These are phyloP conservation scores for Alethe castanea DNA, from an alignment of 2,113 vertebrate species.

Conservation along the genomic window DNA sequence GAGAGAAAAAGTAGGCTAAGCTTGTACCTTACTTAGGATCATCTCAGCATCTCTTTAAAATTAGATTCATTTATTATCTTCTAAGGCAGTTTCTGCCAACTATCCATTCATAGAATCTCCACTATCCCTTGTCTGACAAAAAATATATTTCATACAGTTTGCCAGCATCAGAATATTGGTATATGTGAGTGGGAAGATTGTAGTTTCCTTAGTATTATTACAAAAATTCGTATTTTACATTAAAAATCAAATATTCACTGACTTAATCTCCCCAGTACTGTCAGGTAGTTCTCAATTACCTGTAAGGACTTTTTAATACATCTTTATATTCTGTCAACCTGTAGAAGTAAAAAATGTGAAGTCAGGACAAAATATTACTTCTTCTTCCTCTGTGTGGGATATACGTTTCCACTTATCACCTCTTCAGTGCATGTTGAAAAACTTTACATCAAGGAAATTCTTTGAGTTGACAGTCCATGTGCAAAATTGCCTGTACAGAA, in stretches of 20 bases:
- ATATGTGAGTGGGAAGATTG: neutral
- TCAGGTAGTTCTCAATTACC: neutral
- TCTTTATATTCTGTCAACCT: neutral
- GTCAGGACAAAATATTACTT: neutral
- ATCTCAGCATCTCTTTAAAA: neutral
- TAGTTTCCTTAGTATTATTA: neutral
- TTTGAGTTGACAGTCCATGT: neutral
- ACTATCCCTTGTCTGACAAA: neutral
- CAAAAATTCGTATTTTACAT: slow-evolving; percentile 2
- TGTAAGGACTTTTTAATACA: neutral
- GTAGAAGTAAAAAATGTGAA: neutral
- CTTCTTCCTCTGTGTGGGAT: neutral
- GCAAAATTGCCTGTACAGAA: neutral
- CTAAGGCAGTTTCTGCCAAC: neutral
- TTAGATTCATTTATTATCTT: slow-evolving; percentile 14
- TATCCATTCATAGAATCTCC: neutral
- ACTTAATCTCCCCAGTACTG: neutral
- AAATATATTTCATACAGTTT: neutral
- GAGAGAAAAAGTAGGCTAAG: slow-evolving; percentile 20
- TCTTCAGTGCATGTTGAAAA: neutral
- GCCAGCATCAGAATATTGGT: neutral
- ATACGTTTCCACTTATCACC: neutral
- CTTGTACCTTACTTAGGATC: neutral
- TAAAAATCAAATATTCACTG: neutral
- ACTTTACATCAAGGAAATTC: neutral